Conservation (phyloP, 2,797 vertebrate genomes). For the Danionella dracula region DNA sequence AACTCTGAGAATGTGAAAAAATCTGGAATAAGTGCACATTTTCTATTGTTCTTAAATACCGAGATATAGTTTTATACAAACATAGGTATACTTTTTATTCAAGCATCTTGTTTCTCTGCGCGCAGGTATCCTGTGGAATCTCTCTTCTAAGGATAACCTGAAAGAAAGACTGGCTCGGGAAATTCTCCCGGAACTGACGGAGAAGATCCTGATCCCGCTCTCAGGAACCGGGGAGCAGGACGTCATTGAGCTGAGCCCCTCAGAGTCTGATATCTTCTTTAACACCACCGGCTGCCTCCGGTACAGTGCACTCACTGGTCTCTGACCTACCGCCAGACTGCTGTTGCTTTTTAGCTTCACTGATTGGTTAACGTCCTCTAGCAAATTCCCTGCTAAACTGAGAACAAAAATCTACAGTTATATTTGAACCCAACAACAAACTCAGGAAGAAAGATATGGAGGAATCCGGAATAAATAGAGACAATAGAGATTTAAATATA, state of each 20-base stretch:
- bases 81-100: too few species aligned
- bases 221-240: constrained; percentile 46
- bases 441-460: not conserved
- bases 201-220: constrained; percentile 78
- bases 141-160: constrained; percentile 89
- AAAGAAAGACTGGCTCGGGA: constrained; percentile 83
- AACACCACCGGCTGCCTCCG: constrained; percentile 93
- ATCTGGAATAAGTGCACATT: too few species aligned
- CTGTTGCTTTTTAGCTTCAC: constrained; percentile 3
- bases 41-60: too few species aligned
- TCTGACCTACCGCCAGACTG: not conserved
- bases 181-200: constrained; percentile 73
- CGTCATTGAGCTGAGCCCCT: constrained; percentile 66
- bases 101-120: not conserved
- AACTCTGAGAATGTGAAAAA: too few species aligned
- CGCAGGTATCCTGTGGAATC: constrained; percentile 94
- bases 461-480: too few species aligned
- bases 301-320: constrained; percentile 55
- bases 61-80: too few species aligned
- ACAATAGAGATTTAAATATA: too few species aligned
- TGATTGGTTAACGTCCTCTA: not conserved
- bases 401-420: not conserved
- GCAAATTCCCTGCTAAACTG: not conserved
- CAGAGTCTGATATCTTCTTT: constrained; percentile 85
- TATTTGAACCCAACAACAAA: not conserved